Conservation (phyloP, 1,140 invertebrate genomes). For the Zaprionus ornatus region DNA sequence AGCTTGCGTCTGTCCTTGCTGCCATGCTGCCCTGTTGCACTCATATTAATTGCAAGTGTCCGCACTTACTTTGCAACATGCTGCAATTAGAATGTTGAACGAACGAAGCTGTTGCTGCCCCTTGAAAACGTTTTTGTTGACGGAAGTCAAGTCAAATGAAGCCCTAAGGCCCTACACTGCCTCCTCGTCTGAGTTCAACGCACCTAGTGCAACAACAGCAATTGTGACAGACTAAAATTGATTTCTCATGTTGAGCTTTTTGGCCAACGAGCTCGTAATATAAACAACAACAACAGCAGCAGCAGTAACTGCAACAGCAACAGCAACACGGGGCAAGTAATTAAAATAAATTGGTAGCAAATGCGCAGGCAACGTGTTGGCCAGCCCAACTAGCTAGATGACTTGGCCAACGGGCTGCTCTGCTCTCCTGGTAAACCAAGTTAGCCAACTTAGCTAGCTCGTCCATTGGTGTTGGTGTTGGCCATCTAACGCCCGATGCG, state of each 20-base stretch:
- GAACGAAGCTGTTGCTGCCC: constrained; percentile 17
- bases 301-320: not conserved
- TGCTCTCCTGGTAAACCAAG: not conserved
- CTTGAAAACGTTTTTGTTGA: constrained; percentile 52
- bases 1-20: not conserved
- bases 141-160: constrained; percentile 80
- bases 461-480: constrained; percentile 35
- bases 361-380: constrained; percentile 31
- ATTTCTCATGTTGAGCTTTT: constrained; percentile 73
- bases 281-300: constrained; percentile 30
- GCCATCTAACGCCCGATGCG: constrained; percentile 61
- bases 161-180: constrained; percentile 41
- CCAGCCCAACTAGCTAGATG: constrained; percentile 6
- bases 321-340: constrained; percentile 43
- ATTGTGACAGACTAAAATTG: constrained; percentile 60
- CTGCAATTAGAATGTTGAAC: constrained; percentile 78
- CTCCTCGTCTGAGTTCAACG: constrained; percentile 51
- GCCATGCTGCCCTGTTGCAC: constrained; percentile 25
- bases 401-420: not conserved
- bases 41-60: constrained; percentile 83
- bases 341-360: constrained; percentile 75
- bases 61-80: constrained; percentile 82
- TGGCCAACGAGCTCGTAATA: constrained; percentile 35
- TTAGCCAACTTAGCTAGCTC: not conserved
- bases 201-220: constrained; percentile 38